phyloP scores from a whole-genome alignment of 2,797 vertebrate genomes.

The Enteromius treurensis region DNA sequence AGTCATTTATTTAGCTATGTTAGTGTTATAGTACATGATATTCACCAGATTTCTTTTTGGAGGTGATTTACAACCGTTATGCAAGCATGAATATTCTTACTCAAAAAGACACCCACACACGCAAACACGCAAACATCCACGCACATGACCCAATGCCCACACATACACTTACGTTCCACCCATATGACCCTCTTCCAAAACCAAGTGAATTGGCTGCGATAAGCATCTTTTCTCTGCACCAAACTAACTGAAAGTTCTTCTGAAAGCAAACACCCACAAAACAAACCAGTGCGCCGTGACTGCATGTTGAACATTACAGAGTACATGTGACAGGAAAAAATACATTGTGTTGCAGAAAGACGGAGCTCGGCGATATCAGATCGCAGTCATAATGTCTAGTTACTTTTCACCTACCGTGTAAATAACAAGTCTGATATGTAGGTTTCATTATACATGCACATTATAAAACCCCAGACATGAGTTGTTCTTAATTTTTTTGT shows the following conservation, averaged over 20 bases:
- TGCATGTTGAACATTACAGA: too few species aligned
- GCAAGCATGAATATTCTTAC: not conserved
- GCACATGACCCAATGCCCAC: not conserved
- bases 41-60: not conserved
- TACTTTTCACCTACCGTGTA: too few species aligned
- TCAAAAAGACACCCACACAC: constrained; percentile 13
- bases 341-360: not conserved
- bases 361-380: not conserved
- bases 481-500: too few species aligned
- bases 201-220: not conserved
- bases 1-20: not conserved
- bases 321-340: not conserved
- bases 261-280: constrained; percentile 14
- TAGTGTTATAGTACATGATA: not conserved
- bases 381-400: too few species aligned
- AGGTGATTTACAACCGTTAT: not conserved
- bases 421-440: too few species aligned
- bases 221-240: constrained; percentile 25
- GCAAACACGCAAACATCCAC: constrained; percentile 20
- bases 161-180: constrained; percentile 30
- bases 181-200: constrained; percentile 16
- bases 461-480: too few species aligned
- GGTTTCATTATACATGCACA: too few species aligned
- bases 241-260: constrained; percentile 12
- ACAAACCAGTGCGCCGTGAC: constrained; percentile 4